phyloP scores from a whole-genome alignment of 64 coral and sea anemone genomes.

The Pocillopora verrucosa region DNA sequence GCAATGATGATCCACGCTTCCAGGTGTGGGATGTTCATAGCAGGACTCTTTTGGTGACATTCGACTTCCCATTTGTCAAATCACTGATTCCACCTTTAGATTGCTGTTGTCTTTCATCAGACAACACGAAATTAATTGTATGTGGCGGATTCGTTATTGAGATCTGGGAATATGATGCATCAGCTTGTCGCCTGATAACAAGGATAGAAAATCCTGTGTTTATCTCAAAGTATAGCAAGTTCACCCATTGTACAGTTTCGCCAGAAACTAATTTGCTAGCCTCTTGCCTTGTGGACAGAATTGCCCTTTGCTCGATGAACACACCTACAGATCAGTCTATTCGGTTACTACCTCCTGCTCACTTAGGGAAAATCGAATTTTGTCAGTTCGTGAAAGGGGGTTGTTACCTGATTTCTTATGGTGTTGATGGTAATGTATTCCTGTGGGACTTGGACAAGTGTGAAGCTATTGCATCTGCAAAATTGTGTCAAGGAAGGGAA shows the following conservation, averaged over 20 bases:
- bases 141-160: neutral
- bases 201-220: neutral
- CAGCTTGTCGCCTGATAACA: neutral
- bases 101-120: neutral
- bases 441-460: conserved; percentile 25
- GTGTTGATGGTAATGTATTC: conserved; percentile 25
- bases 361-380: conserved; percentile 23
- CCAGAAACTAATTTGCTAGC: neutral
- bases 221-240: neutral
- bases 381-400: conserved; percentile 30
- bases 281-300: conserved; percentile 33
- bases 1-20: neutral
- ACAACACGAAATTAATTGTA: neutral
- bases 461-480: neutral
- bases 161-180: neutral
- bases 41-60: neutral
- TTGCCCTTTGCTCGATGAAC: neutral
- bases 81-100: neutral
- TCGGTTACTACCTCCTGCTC: neutral
- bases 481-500: neutral
- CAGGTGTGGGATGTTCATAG: neutral
- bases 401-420: conserved; percentile 35
- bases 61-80: neutral
- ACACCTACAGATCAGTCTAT: too few species aligned
- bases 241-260: neutral